phyloP scores from a whole-genome alignment of 53 echinoderm and acorn worm genomes.

The Echinarachnius parma region DNA sequence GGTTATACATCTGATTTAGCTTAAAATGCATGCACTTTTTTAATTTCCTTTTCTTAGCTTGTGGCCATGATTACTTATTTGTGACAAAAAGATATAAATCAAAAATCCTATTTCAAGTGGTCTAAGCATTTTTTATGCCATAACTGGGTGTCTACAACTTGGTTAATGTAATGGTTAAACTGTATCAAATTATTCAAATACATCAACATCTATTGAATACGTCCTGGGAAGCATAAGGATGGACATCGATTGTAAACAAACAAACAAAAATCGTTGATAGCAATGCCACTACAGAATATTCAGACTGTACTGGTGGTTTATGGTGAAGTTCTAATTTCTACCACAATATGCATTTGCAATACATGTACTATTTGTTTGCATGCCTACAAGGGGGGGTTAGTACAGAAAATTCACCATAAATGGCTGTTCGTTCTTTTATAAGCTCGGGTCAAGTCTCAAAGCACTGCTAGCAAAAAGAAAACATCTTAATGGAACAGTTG shows the following conservation, averaged over 20 bases:
- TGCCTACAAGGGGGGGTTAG: neutral
- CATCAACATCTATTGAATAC: slow-evolving; percentile 36
- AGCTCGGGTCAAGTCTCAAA: slow-evolving; percentile 18
- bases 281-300: slow-evolving; percentile 4
- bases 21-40: slow-evolving; percentile 52
- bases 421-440: neutral
- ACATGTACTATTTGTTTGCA: slow-evolving; percentile 10
- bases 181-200: no score
- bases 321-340: slow-evolving; percentile 19
- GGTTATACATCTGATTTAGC: slow-evolving; percentile 35
- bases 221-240: slow-evolving; percentile 25
- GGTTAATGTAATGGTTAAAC: no score
- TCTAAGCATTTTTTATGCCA: no score
- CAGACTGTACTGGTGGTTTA: no score
- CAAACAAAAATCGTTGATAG: slow-evolving; percentile 1
- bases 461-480: neutral
- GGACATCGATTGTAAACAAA: neutral
- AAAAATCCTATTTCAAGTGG: no score
- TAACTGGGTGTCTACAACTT: no score
- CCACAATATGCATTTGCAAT: slow-evolving; percentile 9
- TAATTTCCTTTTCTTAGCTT: no score
- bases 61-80: slow-evolving; percentile 37
- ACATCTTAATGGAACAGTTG: slow-evolving; percentile 4
- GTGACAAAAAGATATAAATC: no score
- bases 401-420: slow-evolving; percentile 12